Conservation (phyloP, 2,113 vertebrate genomes). For the Indri indri region DNA sequence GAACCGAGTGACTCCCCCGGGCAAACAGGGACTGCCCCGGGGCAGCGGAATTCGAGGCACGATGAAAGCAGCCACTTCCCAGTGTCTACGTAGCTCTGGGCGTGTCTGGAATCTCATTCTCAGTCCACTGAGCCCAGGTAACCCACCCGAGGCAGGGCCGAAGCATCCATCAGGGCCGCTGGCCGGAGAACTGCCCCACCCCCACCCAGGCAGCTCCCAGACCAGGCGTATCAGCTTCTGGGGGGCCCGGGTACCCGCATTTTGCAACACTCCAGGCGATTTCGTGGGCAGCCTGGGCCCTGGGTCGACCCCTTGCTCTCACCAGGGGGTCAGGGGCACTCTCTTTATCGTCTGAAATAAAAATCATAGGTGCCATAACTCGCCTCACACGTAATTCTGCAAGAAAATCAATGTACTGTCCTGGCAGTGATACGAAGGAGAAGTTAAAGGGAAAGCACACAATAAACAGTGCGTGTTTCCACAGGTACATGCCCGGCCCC, state of each 20-base stretch:
- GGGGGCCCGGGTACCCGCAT: too few relatives aligned
- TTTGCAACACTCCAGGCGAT: rapidly evolving
- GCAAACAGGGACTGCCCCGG: neutral
- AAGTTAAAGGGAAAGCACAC: too few relatives aligned
- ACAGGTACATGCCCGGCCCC: rapidly evolving
- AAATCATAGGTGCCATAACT: neutral
- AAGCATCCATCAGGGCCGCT: rapidly evolving
- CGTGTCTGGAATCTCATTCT: rapidly evolving
- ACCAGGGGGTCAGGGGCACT: rapidly evolving
- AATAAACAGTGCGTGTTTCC: rapidly evolving
- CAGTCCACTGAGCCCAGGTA: neutral
- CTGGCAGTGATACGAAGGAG: neutral
- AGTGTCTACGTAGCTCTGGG: rapidly evolving
- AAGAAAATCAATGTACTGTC: neutral
- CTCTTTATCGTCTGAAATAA: neutral
- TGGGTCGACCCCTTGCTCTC: neutral
- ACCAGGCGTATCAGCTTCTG: neutral
- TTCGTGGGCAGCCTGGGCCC: neutral
- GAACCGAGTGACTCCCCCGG: conserved; percentile 23
- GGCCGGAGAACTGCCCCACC: neutral
- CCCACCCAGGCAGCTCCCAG: neutral
- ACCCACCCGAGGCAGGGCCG: neutral
- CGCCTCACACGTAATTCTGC: neutral
- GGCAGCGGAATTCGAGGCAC: rapidly evolving
- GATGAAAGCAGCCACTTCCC: rapidly evolving